Percentiles rank a stretch among this genome's conserved stretches.
Conservation (phyloP, 2,797 vertebrate genomes). For the Chrysocyon brachyurus region DNA sequence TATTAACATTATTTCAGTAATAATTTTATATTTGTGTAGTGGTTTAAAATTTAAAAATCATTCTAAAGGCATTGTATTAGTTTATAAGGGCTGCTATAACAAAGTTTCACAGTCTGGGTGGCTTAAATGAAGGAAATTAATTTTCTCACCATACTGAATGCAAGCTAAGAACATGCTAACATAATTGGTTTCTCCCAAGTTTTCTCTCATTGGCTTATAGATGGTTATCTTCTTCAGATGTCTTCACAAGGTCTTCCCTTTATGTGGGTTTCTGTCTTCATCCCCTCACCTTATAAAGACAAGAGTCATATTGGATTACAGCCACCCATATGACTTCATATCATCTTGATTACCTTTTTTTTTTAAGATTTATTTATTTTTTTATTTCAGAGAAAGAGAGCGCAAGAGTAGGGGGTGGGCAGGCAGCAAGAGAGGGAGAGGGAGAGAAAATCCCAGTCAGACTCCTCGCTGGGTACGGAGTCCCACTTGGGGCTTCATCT, state of each 20-base stretch:
- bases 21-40: not conserved
- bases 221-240: not conserved
- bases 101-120: not conserved
- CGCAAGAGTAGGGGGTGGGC: not conserved
- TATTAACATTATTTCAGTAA: not conserved
- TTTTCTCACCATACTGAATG: not conserved
- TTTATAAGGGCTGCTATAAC: not conserved
- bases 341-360: not conserved
- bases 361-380: not conserved
- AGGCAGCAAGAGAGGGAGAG: not conserved
- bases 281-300: not conserved
- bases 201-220: not conserved
- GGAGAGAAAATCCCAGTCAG: not conserved
- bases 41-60: not conserved
- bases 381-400: not conserved
- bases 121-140: not conserved
- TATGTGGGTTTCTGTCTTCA: not conserved
- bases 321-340: not conserved
- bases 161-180: not conserved
- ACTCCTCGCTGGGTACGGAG: accelerated
- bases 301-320: not conserved
- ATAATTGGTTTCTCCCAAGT: not conserved
- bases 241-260: not conserved
- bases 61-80: not conserved
- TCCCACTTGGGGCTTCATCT: not conserved